Percentiles rank a stretch among this genome's conserved stretches.
phyloP scores from a whole-genome alignment of 2,113 vertebrate genomes.

The Petromus typicus region DNA sequence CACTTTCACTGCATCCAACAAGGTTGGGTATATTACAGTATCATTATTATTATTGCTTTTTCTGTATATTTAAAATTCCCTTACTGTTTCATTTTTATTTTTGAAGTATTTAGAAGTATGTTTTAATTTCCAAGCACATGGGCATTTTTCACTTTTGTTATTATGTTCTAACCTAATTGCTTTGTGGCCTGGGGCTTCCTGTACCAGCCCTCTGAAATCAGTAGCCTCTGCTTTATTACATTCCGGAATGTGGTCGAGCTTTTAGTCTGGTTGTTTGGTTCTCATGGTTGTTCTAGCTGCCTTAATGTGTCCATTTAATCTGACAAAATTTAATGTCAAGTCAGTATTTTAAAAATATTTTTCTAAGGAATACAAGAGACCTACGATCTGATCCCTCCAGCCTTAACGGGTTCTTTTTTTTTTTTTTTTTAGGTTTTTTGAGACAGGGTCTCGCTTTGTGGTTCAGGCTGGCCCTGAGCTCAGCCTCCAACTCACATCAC shows the following conservation, averaged over 20 bases:
- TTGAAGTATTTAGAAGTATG: not conserved
- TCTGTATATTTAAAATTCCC: no score
- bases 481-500: no score
- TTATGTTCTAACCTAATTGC: not conserved
- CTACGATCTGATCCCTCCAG: not conserved
- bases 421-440: no score
- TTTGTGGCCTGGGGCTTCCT: not conserved
- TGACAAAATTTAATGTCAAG: not conserved
- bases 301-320: not conserved
- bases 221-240: not conserved
- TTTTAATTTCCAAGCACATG: not conserved
- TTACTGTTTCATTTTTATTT: not conserved
- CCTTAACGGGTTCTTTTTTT: no score
- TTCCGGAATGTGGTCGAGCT: not conserved
- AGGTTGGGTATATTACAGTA: no score
- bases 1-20: no score
- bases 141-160: not conserved
- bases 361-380: not conserved
- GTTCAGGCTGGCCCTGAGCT: no score
- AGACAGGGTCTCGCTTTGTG: no score
- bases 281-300: not conserved
- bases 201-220: not conserved
- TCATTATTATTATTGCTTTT: no score
- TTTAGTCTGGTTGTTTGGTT: not conserved
- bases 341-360: not conserved